Evolutionary conservation across 2,888 invertebrate species (phyloP).

Genomic region (Aricia artaxerxes): DNA sequence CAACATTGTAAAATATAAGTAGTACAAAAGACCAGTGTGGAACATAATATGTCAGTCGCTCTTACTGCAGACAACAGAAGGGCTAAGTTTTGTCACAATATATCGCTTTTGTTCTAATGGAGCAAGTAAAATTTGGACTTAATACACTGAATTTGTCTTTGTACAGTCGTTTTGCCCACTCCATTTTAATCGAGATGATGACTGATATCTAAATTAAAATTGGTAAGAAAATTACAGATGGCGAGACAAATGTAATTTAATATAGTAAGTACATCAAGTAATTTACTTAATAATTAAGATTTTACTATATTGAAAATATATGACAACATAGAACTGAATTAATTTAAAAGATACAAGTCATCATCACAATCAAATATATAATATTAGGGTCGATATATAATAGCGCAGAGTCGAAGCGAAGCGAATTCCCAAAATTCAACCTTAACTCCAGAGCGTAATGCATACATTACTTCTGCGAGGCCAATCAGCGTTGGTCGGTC

Average conservation of each 20-base stretch:
- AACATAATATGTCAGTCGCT: neutral
- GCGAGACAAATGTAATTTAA: neutral
- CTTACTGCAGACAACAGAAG: neutral
- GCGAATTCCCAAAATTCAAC: too few species aligned
- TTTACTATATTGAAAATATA: neutral
- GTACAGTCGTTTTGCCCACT: neutral
- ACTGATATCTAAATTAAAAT: neutral
- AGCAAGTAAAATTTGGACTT: slow-evolving; percentile 4
- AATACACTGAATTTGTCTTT: neutral
- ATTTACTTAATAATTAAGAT: neutral
- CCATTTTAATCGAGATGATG: slow-evolving; percentile 19
- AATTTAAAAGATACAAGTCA: neutral
- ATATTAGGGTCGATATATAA: neutral
- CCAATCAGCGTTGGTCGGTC: too few species aligned
- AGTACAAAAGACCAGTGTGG: neutral
- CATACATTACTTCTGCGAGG: too few species aligned
- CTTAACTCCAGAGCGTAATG: too few species aligned
- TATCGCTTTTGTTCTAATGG: neutral
- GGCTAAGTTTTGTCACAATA: slow-evolving; percentile 5
- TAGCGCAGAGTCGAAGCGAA: too few species aligned
- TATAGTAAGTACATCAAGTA: neutral
- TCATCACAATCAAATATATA: neutral
- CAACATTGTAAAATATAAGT: neutral
- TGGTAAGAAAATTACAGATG: neutral
- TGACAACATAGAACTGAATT: neutral